Evolutionary conservation across 2,888 invertebrate genomes (phyloP).

Genomic region (Dexiosoma caninum): DNA sequence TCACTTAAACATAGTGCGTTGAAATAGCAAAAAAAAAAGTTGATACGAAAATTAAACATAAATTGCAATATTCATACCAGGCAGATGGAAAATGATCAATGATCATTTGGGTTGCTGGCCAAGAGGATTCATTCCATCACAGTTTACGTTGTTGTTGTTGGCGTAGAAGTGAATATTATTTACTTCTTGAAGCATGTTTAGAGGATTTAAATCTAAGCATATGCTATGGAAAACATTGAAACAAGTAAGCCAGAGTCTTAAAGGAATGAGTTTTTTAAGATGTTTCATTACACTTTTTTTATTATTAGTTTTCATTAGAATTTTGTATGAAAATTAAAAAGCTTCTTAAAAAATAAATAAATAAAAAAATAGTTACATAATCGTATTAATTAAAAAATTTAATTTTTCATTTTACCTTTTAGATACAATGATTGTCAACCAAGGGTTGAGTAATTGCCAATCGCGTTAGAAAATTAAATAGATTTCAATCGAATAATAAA

Average conservation of each 20-base stretch:
- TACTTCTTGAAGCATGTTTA: conserved; percentile 51
- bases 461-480: too few species aligned
- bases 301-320: too few species aligned
- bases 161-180: conserved; percentile 52
- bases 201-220: conserved; percentile 51
- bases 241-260: not conserved
- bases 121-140: conserved; percentile 47
- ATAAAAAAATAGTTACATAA: too few species aligned
- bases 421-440: too few species aligned
- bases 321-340: too few species aligned
- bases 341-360: too few species aligned
- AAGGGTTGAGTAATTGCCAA: too few species aligned
- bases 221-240: conserved; percentile 40
- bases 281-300: too few species aligned
- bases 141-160: conserved; percentile 5
- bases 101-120: conserved; percentile 52
- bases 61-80: conserved; percentile 26
- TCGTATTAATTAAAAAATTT: too few species aligned
- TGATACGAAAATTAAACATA: conserved; percentile 28
- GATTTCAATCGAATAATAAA: too few species aligned
- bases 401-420: too few species aligned
- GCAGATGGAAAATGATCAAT: conserved; percentile 59
- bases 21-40: not conserved
- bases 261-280: not conserved
- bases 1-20: not conserved